These are phyloP conservation scores for Cheilosia impressa DNA, from an alignment of 2,888 invertebrate genomes.

Conservation along the genomic window DNA sequence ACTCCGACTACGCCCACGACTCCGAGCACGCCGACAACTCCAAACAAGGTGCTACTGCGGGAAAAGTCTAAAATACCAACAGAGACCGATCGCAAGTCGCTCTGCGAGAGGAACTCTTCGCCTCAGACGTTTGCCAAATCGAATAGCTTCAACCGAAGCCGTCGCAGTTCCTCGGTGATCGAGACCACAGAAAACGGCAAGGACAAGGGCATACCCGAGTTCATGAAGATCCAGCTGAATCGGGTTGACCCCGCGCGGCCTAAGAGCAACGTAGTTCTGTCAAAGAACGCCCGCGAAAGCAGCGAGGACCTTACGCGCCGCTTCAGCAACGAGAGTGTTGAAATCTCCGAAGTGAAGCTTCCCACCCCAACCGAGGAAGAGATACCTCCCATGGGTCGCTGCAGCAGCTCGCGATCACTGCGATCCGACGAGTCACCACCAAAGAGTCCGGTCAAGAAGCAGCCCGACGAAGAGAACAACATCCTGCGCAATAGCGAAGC, in stretches of 20 bases:
- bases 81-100: slow-evolving; percentile 76
- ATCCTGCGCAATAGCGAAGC: slow-evolving; percentile 67
- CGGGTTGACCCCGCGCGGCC: slow-evolving; percentile 87
- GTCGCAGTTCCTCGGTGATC: slow-evolving; percentile 78
- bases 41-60: slow-evolving; percentile 68
- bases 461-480: slow-evolving; percentile 77
- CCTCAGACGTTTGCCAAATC: slow-evolving; percentile 59
- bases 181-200: slow-evolving; percentile 67
- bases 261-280: slow-evolving; percentile 87
- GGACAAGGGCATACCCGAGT: slow-evolving; percentile 86
- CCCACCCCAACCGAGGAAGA: slow-evolving; percentile 73
- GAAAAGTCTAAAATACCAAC: slow-evolving; percentile 68
- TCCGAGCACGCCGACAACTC: slow-evolving; percentile 27
- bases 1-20: slow-evolving; percentile 48
- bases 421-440: slow-evolving; percentile 70
- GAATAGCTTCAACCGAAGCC: slow-evolving; percentile 76
- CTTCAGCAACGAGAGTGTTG: slow-evolving; percentile 84
- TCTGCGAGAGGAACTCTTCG: slow-evolving; percentile 52
- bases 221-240: slow-evolving; percentile 89
- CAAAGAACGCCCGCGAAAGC: slow-evolving; percentile 84
- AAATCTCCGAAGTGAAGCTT: slow-evolving; percentile 81
- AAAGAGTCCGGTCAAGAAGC: slow-evolving; percentile 76
- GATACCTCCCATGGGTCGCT: slow-evolving; percentile 31
- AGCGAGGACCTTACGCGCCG: slow-evolving; percentile 81
- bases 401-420: slow-evolving; percentile 56